A percentile compares a stretch with the other conserved stretches of the same genome.
phyloP scores from a whole-genome alignment of 2,797 vertebrate species.

The Melanotaenia boesemani region DNA sequence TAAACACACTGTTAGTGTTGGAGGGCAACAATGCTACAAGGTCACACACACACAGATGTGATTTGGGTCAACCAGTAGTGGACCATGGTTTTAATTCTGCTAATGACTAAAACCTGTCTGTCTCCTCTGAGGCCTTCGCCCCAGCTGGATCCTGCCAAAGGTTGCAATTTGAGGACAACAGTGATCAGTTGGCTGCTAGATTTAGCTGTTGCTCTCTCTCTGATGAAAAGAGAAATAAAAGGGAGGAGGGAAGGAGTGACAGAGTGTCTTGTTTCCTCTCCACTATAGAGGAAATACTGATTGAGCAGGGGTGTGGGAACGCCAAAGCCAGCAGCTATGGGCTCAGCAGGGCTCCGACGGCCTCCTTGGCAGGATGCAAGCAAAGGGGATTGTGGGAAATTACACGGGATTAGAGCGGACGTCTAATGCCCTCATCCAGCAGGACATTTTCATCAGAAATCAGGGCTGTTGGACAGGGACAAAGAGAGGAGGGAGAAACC shows the following conservation, averaged over 20 bases:
- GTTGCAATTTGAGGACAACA: conserved; percentile 42
- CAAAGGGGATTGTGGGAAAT: conserved; percentile 87
- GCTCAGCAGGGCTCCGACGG: conserved; percentile 76
- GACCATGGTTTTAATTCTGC: conserved; percentile 63
- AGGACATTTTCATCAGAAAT: conserved; percentile 84
- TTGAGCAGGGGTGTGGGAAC: conserved; percentile 79
- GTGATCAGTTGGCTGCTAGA: conserved; percentile 48
- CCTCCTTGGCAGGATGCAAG: conserved; percentile 83
- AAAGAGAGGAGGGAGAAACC: conserved; percentile 63
- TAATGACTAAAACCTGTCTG: conserved; percentile 66
- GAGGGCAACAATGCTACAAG: conserved; percentile 62
- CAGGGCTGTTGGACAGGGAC: conserved; percentile 61
- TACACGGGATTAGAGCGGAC: conserved; percentile 83
- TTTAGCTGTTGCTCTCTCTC: conserved; percentile 43
- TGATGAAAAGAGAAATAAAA: conserved; percentile 67
- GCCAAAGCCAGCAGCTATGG: conserved; percentile 65
- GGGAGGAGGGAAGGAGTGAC: conserved; percentile 41
- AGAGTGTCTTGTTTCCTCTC: conserved; percentile 68
- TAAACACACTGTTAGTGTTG: conserved; percentile 38
- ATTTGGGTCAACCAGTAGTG: conserved; percentile 69
- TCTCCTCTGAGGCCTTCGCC: conserved; percentile 30
- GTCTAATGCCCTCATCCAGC: conserved; percentile 82
- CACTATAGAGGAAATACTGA: conserved; percentile 65
- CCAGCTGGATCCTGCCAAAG: conserved; percentile 29
- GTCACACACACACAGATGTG: conserved; percentile 47